Base-by-base conservation (phyloP, 2,797 vertebrate genomes). In the Typhlichthys eigenmanni region DNA sequence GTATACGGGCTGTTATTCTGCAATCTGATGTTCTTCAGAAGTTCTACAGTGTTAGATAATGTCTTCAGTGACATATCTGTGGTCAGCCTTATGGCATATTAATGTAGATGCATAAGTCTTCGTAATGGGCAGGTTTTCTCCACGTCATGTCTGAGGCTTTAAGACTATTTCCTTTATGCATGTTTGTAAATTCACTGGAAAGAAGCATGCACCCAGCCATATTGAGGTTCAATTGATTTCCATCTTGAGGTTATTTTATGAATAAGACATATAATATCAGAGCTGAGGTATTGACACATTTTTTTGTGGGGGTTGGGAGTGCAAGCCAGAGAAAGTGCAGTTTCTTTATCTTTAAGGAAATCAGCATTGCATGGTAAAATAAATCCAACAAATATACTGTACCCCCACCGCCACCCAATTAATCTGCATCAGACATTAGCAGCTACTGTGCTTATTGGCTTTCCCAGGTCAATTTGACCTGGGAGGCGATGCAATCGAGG, bases 21-120 rank as follows among this genome's bases (percentile, higher is more conserved):
- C 75, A 74, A 82, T 75, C 60, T 65, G 85, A 74, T 55, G 47
- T 59, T 67, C 38, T 68, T 19, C 47, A 80, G 51, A 76, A 72
- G 55, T 81, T 81, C 55, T 86, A 55, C 8, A 62, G 76, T 66
- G 65, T 89, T 88, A 88, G 85, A 74, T 88, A 82, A 91, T 74
- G 84, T 88, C 86, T 84, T 85, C 29, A 85, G 77, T 74, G 72
- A 55, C 85, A 86, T 84, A 77, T 69, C 78, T 87, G 85, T 67
- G 87, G 87, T 48, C 71, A 82, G 84, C 76, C 74, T 66, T 65
- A 85, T 47, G 68, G 69, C 77, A 84, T 79, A 71, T 86, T 79
- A 71, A 86, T 81, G 82, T 79, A 84, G 62, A 80, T 79, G 60
- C 66, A 71, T 38, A 84, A 78, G 72, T 63, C 24, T 29, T 4